Conservation (phyloP, 2,797 vertebrate genomes). For the Acridotheres tristis region DNA sequence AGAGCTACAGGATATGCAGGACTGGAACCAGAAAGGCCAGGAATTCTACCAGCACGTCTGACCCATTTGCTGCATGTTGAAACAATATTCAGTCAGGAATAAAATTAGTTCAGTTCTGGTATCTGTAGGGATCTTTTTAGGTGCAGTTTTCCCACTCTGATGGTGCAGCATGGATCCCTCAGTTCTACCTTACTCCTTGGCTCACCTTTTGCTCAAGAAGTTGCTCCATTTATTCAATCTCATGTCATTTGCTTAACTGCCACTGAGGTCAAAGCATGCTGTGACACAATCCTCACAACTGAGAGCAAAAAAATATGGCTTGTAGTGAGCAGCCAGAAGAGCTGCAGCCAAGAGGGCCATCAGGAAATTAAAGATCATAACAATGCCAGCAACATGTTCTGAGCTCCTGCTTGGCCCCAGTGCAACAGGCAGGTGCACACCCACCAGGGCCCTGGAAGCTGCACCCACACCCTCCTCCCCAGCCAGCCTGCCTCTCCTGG, state of each 20-base stretch:
- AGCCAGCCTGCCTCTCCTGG: rapidly evolving
- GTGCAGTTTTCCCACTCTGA: not conserved
- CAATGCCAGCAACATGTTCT: not conserved
- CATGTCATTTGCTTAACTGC: not conserved
- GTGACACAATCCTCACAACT: not conserved
- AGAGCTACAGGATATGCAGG: not conserved
- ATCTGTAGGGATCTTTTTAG: not conserved
- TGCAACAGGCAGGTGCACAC: not conserved
- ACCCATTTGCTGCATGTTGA: not conserved
- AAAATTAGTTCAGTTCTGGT: not conserved
- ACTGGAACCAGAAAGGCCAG: rapidly evolving
- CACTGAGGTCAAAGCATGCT: not conserved
- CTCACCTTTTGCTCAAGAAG: not conserved
- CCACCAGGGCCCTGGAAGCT: not conserved
- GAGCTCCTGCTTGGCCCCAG: not conserved
- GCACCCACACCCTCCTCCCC: not conserved
- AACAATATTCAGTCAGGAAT: not conserved
- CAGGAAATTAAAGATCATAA: not conserved
- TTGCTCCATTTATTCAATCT: not conserved
- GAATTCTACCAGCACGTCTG: not conserved
- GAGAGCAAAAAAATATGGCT: rapidly evolving
- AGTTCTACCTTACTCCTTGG: not conserved
- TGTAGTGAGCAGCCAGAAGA: not conserved
- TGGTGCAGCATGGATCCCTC: not conserved
- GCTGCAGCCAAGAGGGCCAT: not conserved